Percentiles rank a stretch among this genome's conserved stretches.
Evolutionary conservation across 2,113 vertebrate species (phyloP).

Genomic region (Clupea harengus): DNA sequence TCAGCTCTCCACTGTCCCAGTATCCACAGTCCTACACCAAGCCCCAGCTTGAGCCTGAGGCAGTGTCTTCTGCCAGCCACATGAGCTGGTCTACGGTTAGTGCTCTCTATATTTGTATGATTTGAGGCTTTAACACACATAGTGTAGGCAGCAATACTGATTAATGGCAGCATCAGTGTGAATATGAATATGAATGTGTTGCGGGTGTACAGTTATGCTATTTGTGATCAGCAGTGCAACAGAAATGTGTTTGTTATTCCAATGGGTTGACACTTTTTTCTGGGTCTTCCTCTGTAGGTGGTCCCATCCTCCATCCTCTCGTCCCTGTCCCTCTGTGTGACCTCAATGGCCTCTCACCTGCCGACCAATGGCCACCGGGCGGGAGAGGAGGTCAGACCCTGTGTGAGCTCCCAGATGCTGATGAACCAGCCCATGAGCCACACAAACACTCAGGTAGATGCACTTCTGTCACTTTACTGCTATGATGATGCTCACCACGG

Average conservation of each 20-base stretch:
- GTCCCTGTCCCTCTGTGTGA: background rate
- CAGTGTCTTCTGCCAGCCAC: slow-evolving; percentile 33
- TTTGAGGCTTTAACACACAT: background rate
- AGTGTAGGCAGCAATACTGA: too few species aligned
- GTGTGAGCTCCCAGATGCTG: slow-evolving; percentile 30
- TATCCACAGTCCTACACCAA: slow-evolving; percentile 39
- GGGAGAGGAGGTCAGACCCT: slow-evolving; percentile 25
- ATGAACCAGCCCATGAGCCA: slow-evolving; percentile 39
- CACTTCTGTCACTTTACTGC: background rate
- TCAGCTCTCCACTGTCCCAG: slow-evolving; percentile 41
- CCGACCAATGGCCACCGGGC: slow-evolving; percentile 29
- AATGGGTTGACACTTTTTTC: background rate
- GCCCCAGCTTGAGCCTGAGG: slow-evolving; percentile 30
- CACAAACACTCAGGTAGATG: slow-evolving; percentile 43
- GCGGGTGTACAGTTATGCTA: background rate
- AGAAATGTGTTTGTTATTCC: background rate
- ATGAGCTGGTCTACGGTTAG: slow-evolving; percentile 49
- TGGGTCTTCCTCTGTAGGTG: slow-evolving; percentile 10
- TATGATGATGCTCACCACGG: background rate
- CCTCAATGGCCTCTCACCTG: slow-evolving; percentile 20
- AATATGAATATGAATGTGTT: background rate
- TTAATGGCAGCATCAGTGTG: background rate
- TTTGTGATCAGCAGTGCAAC: background rate
- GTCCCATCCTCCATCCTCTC: slow-evolving; percentile 15
- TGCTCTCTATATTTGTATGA: background rate